Evolutionary conservation across 2,113 vertebrate genomes (phyloP).

Genomic region (Perognathus longimembris): DNA sequence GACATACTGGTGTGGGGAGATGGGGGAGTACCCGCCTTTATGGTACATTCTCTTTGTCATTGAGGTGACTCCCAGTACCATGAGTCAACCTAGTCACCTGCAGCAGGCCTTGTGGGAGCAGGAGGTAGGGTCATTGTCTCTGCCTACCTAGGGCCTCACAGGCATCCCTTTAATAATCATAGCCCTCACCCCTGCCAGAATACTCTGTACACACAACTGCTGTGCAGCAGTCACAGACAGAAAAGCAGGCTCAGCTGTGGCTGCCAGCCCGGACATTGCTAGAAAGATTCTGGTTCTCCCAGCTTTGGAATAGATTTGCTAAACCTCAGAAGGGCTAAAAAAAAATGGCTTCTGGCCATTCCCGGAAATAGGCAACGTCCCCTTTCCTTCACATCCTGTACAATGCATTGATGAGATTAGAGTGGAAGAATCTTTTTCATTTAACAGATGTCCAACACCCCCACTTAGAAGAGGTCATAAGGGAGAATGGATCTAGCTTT

Average conservation of each 20-base stretch:
- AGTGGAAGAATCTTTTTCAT: neutral
- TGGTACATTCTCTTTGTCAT: slow-evolving; percentile 72
- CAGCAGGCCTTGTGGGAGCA: slow-evolving; percentile 50
- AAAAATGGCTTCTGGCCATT: slow-evolving; percentile 43
- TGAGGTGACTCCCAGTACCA: slow-evolving; percentile 70
- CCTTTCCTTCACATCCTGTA: slow-evolving; percentile 37
- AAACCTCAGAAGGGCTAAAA: slow-evolving; percentile 19
- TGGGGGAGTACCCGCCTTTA: slow-evolving; percentile 70
- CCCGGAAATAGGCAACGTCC: slow-evolving; percentile 30
- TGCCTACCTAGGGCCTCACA: slow-evolving; percentile 21
- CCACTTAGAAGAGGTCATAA: slow-evolving; percentile 3
- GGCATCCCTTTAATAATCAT: neutral
- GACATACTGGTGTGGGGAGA: slow-evolving; percentile 69
- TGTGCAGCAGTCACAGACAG: slow-evolving; percentile 46
- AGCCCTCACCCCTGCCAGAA: slow-evolving; percentile 30
- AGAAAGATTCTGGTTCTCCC: slow-evolving; percentile 72
- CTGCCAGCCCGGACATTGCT: slow-evolving; percentile 71
- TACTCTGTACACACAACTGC: neutral
- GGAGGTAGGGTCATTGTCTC: slow-evolving; percentile 6
- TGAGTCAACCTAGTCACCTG: slow-evolving; percentile 79
- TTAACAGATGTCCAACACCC: neutral
- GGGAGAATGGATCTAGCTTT: neutral
- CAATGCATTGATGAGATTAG: neutral
- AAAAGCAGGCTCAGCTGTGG: slow-evolving; percentile 53
- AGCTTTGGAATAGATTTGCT: slow-evolving; percentile 54